Conservation (phyloP, 2,888 invertebrate genomes). For the Oasisia sp. region DNA sequence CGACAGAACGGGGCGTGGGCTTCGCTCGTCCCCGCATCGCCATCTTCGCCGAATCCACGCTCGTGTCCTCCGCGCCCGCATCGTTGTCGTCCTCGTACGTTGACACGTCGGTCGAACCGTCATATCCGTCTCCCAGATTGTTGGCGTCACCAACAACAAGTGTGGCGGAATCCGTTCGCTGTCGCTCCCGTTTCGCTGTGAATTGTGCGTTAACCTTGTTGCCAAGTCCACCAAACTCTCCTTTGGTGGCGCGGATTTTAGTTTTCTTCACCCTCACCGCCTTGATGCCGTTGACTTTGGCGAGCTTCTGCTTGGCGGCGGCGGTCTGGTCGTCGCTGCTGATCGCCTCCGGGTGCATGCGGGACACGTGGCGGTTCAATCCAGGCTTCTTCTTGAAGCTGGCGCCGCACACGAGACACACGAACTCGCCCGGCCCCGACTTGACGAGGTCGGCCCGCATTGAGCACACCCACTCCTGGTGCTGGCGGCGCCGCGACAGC, state of each 20-base stretch:
- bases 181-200: neutral
- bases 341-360: slow-evolving; percentile 28
- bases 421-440: neutral
- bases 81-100: neutral
- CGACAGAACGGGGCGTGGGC: neutral
- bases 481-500: neutral
- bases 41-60: neutral
- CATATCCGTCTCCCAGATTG: neutral
- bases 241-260: neutral
- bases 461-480: slow-evolving; percentile 7
- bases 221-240: neutral
- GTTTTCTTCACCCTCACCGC: neutral
- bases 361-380: slow-evolving; percentile 33
- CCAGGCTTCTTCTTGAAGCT: slow-evolving; percentile 34
- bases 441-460: neutral
- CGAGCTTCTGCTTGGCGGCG: neutral
- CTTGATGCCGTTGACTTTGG: neutral
- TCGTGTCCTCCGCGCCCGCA: neutral
- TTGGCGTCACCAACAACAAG: neutral
- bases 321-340: neutral
- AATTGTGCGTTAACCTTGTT: neutral
- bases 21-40: neutral
- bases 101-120: neutral
- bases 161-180: neutral
- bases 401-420: slow-evolving; percentile 28